Base-by-base conservation (phyloP, 1,140 invertebrate species). In the Brachionus calyciflorus region DNA sequence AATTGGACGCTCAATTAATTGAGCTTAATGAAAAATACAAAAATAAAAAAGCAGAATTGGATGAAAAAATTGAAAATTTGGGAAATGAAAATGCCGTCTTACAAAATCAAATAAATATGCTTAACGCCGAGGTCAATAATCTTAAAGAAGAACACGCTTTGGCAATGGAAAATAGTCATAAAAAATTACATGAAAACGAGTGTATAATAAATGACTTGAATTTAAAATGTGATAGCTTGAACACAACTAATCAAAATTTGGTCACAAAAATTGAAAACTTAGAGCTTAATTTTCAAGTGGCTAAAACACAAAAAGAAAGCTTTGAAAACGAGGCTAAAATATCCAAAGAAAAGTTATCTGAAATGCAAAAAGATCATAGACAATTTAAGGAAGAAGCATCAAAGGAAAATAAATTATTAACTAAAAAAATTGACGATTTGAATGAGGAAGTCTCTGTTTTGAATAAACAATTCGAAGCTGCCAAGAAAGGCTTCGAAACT, bases 1-100 rank as follows among this genome's bases (percentile, higher is more conserved):
- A 49, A 10, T 37, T 73, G 10, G 69, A 73, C 21, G 69, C 69
- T 3, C 41, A 73, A 28, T 30, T 73, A 12, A 33, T 73, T 19
- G 49, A 55, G 28, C n/a, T 55, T 1, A 73, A 73, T 26, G 69
- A 73, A 55, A 49, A 73, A 21, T 40, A 33, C 14, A 73, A 73
- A 21, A 73, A 49, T 24, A 55, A 33, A 33, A 49, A 73, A 26
- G 21, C 40, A 19, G 69, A 73, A 40, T 37, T 37, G 17, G 46
- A 55, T 19, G 69, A 73, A 19, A 73, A 55, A 49, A 37, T 73
- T 37, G 69, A 73, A 73, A 41, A 33, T 49, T 55, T 73, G 19
- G 40, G n/a, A 6, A 41, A 49, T 19, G 69, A 73, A 6, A 73
- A 73, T 41, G 69, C 69, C 5, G 14, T 73, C n/a, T 51, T 73